Evolutionary conservation across 2,113 vertebrate genomes (phyloP).

Genomic region (Cavia porcellus): DNA sequence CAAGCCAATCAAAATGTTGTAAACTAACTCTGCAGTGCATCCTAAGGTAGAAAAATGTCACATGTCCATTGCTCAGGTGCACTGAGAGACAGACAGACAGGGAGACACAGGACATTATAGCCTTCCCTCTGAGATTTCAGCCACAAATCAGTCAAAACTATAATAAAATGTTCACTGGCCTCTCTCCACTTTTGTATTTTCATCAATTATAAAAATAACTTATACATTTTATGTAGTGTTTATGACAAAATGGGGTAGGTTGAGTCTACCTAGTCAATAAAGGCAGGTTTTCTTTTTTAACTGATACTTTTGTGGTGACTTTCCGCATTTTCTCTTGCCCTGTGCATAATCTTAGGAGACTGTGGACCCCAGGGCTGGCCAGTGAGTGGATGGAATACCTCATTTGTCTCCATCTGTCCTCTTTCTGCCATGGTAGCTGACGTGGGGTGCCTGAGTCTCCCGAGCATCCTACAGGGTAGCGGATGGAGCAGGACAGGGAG

Average conservation of each 20-base stretch:
- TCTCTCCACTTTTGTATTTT: not conserved
- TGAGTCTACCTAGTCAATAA: not conserved
- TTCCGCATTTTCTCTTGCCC: not conserved
- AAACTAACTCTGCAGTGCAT: not conserved
- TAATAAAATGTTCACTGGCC: not conserved
- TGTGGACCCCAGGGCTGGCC: not conserved
- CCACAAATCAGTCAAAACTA: not conserved
- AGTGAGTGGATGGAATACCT: not conserved
- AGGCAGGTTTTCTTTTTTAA: not conserved
- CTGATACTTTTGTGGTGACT: not conserved
- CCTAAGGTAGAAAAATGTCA: not conserved
- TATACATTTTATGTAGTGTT: not conserved
- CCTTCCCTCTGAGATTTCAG: not conserved
- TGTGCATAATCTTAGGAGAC: not conserved
- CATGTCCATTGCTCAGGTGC: not conserved
- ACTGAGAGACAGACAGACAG: not conserved
- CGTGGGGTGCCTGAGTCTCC: not conserved
- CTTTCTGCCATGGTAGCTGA: not conserved
- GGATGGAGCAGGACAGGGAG: not conserved
- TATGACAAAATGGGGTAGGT: not conserved
- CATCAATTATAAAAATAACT: not conserved
- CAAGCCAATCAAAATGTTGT: not conserved
- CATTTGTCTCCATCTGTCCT: not conserved
- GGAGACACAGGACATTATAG: not conserved
- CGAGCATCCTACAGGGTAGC: not conserved